Conservation (phyloP, 2,113 vertebrate species). For the Gambusia affinis region DNA sequence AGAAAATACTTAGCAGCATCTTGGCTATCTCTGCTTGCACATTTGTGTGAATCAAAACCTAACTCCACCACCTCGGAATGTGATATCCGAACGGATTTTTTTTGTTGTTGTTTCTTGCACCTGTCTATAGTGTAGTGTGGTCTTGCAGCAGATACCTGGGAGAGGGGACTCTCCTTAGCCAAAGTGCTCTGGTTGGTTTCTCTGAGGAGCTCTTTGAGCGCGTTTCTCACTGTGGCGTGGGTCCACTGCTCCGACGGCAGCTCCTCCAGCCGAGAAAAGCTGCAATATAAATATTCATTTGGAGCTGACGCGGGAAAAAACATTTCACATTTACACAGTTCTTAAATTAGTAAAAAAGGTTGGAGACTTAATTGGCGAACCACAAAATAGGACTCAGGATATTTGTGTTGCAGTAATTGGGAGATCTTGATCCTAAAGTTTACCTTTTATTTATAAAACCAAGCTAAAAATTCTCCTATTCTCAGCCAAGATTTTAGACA, state of each 20-base stretch:
- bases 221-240: constrained; percentile 92
- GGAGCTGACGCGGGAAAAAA: background rate
- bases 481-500: no score
- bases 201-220: constrained; percentile 92
- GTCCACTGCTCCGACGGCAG: constrained; percentile 94
- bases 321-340: background rate
- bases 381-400: background rate
- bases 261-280: constrained; percentile 91
- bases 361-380: no score
- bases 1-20: constrained; percentile 40
- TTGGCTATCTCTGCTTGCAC: constrained; percentile 9
- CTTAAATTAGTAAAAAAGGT: background rate
- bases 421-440: background rate
- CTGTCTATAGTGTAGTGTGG: no score
- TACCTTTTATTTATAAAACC: background rate
- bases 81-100: background rate
- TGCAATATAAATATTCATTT: constrained; percentile 50
- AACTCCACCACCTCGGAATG: background rate
- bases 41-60: background rate
- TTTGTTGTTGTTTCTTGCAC: no score
- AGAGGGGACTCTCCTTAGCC: constrained; percentile 96
- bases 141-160: constrained; percentile 82
- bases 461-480: background rate
- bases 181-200: constrained; percentile 92
- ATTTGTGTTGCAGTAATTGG: background rate